Conservation (phyloP, 2,888 invertebrate genomes). For the Electrophaes corylata region DNA sequence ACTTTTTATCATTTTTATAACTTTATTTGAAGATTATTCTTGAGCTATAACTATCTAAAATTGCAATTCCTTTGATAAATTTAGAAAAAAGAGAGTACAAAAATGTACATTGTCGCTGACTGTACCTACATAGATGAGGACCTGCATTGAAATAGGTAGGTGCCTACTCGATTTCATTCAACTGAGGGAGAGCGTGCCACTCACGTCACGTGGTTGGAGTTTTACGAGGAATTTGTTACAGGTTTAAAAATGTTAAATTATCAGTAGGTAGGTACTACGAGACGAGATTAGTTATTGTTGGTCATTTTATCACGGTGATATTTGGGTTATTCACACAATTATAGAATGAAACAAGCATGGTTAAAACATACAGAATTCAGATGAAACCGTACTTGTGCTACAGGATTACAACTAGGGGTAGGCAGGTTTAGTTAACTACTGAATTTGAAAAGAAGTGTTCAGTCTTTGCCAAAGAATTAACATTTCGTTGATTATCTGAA, state of each 20-base stretch:
- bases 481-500: neutral
- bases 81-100: no score
- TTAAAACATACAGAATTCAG: neutral
- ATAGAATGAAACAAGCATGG: neutral
- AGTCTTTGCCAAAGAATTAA: neutral
- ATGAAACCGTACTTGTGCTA: neutral
- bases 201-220: constrained; percentile 4
- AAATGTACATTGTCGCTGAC: no score
- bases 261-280: neutral
- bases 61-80: no score
- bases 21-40: no score
- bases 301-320: neutral
- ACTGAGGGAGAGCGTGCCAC: neutral
- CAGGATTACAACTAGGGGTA: neutral
- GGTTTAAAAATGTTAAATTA: neutral
- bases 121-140: neutral
- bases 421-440: neutral
- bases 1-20: no score
- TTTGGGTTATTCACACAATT: neutral
- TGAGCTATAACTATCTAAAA: no score
- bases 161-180: constrained; percentile 6
- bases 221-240: neutral
- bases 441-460: neutral
- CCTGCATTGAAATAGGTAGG: constrained; percentile 4
- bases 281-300: neutral